Evolutionary conservation across 1,140 invertebrate genomes (phyloP).

Genomic region (Oryctes rhinoceros): DNA sequence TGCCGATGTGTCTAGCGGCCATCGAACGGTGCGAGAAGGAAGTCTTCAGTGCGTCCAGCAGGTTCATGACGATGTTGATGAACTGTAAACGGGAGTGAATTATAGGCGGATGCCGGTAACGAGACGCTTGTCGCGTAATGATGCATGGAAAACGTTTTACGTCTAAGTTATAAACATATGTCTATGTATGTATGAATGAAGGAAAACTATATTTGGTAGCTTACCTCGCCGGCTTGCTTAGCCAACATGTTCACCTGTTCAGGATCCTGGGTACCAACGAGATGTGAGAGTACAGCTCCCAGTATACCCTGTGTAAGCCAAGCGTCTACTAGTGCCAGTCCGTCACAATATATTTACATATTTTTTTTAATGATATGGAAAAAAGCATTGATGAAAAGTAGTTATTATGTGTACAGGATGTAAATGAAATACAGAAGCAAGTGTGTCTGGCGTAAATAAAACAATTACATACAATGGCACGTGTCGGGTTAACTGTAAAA

Average conservation of each 20-base stretch:
- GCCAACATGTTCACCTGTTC: constrained; percentile 89
- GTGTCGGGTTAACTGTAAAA: too few relatives aligned
- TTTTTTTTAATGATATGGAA: constrained; percentile 19
- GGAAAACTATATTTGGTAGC: constrained; percentile 54
- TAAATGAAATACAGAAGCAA: too few relatives aligned
- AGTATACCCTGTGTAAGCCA: constrained; percentile 83
- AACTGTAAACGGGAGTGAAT: constrained; percentile 68
- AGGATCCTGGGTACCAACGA: constrained; percentile 88
- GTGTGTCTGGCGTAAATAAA: too few relatives aligned
- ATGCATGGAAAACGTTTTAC: neutral
- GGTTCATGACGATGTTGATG: constrained; percentile 89
- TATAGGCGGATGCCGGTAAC: neutral
- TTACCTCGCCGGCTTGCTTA: constrained; percentile 93
- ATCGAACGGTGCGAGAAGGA: constrained; percentile 90
- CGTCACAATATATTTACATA: constrained; percentile 44
- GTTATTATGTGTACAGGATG: neutral
- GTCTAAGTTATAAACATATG: neutral
- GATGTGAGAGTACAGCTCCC: constrained; percentile 85
- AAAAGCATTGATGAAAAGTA: neutral
- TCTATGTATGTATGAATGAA: constrained; percentile 2
- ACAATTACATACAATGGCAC: too few relatives aligned
- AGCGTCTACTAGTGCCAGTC: constrained; percentile 57
- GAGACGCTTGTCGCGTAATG: neutral
- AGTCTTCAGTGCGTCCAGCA: constrained; percentile 88
- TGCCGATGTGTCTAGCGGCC: constrained; percentile 80